phyloP scores from a whole-genome alignment of 2,888 invertebrate genomes.

The Taenaris catops region DNA sequence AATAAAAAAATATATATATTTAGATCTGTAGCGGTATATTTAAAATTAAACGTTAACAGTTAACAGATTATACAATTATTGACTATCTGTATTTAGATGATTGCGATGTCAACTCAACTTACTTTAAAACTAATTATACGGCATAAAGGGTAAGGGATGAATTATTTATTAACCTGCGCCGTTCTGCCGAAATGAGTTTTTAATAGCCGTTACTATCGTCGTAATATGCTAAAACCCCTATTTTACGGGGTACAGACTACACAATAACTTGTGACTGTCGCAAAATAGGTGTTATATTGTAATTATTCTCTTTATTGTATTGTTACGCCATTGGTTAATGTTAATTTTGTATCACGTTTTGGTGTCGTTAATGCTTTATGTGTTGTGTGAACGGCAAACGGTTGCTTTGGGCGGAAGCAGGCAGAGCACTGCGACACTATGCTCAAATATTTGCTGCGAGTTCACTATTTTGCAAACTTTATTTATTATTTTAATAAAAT shows the following conservation, averaged over 20 bases:
- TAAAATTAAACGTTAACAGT: conserved; percentile 4
- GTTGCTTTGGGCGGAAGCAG: conserved; percentile 36
- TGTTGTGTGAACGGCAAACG: conserved; percentile 33
- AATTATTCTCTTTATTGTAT: no score
- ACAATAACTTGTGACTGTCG: no score
- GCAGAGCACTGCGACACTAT: conserved; percentile 23
- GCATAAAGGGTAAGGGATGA: conserved; percentile 12
- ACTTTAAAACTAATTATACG: conserved; percentile 9
- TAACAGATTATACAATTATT: conserved; percentile 2
- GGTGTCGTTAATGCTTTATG: conserved; percentile 40
- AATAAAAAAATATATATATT: conserved; percentile 10
- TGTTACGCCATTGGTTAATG: conserved; percentile 2
- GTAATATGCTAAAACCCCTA: no score
- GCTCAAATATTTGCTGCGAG: conserved; percentile 49
- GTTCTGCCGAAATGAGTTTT: no score
- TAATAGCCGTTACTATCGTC: no score
- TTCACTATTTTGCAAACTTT: conserved; percentile 66
- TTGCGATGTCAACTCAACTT: conserved; percentile 8
- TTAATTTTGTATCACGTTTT: conserved; percentile 45
- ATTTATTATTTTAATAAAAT: conserved; percentile 77
- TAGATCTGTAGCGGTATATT: conserved; percentile 11
- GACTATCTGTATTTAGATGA: conserved; percentile 1
- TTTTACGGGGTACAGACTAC: no score
- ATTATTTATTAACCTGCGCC: conserved; percentile 7
- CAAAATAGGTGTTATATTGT: no score